phyloP scores from a whole-genome alignment of 2,888 invertebrate species.

The Ashinkailepas kermadecensis region DNA sequence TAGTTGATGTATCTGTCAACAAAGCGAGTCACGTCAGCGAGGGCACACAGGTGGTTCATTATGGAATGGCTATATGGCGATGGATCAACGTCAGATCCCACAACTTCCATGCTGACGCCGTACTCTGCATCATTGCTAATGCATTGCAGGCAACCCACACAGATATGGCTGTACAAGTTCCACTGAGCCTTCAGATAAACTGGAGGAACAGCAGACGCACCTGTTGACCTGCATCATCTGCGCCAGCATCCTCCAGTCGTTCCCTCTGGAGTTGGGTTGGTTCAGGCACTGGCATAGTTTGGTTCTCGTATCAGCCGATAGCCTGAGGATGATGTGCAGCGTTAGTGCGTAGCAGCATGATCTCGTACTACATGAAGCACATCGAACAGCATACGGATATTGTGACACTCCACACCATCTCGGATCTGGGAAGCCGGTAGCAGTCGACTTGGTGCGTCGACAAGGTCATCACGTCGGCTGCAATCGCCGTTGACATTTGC shows the following conservation, averaged over 20 bases:
- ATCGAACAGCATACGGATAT: neutral
- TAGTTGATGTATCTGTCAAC: constrained; percentile 72
- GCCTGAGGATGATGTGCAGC: constrained; percentile 40
- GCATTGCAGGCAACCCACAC: too few species aligned
- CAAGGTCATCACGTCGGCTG: too few species aligned
- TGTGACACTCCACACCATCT: neutral
- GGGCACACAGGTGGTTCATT: too few species aligned
- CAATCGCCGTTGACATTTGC: neutral
- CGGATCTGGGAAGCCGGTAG: neutral
- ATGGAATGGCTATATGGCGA: too few species aligned
- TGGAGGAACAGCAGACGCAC: constrained; percentile 5
- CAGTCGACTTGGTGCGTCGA: too few species aligned
- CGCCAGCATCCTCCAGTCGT: constrained; percentile 92
- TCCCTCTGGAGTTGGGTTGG: constrained; percentile 78
- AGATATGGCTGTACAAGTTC: too few species aligned
- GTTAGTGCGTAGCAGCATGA: neutral
- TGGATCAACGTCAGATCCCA: too few species aligned
- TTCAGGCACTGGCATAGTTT: constrained; percentile 77
- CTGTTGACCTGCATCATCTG: constrained; percentile 81
- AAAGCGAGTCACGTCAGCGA: neutral
- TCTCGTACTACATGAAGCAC: neutral
- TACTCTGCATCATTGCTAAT: too few species aligned
- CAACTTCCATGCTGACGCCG: too few species aligned
- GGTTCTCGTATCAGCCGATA: constrained; percentile 57
- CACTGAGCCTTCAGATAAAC: too few species aligned